These are phyloP conservation scores for Margaritifera margaritifera DNA, from an alignment of 2,888 invertebrate genomes.

Conservation along the genomic window DNA sequence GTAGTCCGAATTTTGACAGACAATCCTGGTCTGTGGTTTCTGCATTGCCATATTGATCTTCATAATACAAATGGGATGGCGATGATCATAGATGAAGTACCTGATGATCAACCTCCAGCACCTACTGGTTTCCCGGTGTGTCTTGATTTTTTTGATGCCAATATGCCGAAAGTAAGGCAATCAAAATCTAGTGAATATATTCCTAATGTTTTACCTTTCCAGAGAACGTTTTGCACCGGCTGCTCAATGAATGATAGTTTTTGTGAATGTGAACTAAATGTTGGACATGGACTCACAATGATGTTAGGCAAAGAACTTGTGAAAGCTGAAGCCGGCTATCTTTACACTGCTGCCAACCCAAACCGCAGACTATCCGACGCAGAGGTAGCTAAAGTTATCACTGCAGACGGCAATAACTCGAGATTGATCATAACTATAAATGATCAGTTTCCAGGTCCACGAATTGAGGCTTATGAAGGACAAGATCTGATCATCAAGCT, in stretches of 20 bases:
- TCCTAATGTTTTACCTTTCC: too few species aligned
- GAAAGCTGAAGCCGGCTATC: too few species aligned
- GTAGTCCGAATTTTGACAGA: conserved; percentile 38
- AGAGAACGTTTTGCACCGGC: too few species aligned
- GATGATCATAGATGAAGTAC: conserved; percentile 29
- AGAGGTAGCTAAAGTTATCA: conserved; percentile 22
- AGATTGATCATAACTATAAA: conserved; percentile 49
- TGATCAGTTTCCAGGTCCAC: conserved; percentile 53
- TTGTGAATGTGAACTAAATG: too few species aligned
- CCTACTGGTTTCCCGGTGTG: conserved; percentile 31
- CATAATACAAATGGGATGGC: conserved; percentile 45
- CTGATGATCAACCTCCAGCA: conserved; percentile 6
- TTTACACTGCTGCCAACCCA: too few species aligned
- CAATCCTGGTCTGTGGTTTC: conserved; percentile 45
- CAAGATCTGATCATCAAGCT: conserved; percentile 37
- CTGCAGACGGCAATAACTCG: conserved; percentile 42
- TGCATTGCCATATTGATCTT: conserved; percentile 41
- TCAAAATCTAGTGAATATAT: too few species aligned
- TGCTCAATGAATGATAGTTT: too few species aligned
- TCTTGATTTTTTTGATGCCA: too few species aligned
- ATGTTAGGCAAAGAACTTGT: too few species aligned
- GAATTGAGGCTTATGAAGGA: conserved; percentile 47
- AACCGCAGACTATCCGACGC: conserved; percentile 3
- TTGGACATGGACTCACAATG: too few species aligned
- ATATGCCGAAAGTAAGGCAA: too few species aligned